phyloP scores from a whole-genome alignment of 2,888 invertebrate species.

The Drosophila gaucha region DNA sequence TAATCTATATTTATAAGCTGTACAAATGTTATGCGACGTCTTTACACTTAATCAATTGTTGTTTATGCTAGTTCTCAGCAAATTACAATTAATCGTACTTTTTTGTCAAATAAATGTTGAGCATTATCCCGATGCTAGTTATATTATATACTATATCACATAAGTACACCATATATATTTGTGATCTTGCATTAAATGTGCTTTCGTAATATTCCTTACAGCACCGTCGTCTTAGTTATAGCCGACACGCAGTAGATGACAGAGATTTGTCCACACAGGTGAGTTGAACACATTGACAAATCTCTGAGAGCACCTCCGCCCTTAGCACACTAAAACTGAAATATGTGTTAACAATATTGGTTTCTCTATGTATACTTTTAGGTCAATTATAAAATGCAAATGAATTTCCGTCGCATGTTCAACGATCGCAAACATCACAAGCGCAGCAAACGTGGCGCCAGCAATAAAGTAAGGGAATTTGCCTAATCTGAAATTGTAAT shows the following conservation, averaged over 20 bases:
- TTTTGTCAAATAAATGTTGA: slow-evolving; percentile 23
- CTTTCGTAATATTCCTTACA: slow-evolving; percentile 85
- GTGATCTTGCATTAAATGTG: slow-evolving; percentile 48
- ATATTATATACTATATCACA: slow-evolving; percentile 19
- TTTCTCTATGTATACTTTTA: slow-evolving; percentile 49
- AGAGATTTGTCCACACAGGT: slow-evolving; percentile 92
- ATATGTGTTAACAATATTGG: not conserved
- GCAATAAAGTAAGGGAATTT: slow-evolving; percentile 88
- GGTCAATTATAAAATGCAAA: slow-evolving; percentile 94
- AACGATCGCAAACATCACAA: slow-evolving; percentile 94
- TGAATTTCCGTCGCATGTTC: slow-evolving; percentile 94
- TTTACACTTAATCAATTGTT: slow-evolving; percentile 46
- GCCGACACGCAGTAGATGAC: slow-evolving; percentile 95
- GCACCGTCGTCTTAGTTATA: slow-evolving; percentile 96
- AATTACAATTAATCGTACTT: slow-evolving; percentile 28
- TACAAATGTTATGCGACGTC: slow-evolving; percentile 67
- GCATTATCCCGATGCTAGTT: slow-evolving; percentile 10
- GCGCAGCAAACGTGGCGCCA: slow-evolving; percentile 91
- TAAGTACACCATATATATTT: slow-evolving; percentile 30
- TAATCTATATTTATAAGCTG: slow-evolving; percentile 43
- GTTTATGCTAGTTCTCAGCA: slow-evolving; percentile 12
- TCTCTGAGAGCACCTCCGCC: slow-evolving; percentile 54
- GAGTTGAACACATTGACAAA: slow-evolving; percentile 81
- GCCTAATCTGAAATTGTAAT: not conserved
- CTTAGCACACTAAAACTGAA: not conserved